A percentile compares a stretch with the other conserved stretches of the same genome.
These are phyloP conservation scores for Excalfactoria chinensis DNA, from an alignment of 2,113 vertebrate genomes.

Conservation along the genomic window DNA sequence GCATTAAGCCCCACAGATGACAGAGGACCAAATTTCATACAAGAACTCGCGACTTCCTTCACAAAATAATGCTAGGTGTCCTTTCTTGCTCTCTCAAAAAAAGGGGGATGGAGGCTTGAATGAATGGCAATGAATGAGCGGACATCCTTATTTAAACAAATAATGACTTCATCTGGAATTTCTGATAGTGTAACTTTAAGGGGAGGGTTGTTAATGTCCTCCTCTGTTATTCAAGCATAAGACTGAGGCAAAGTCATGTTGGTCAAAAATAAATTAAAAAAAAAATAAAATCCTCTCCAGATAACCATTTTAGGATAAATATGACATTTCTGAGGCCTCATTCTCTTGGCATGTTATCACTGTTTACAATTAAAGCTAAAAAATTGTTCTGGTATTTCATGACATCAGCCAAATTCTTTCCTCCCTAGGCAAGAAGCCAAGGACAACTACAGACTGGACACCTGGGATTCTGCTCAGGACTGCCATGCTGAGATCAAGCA, in stretches of 20 bases:
- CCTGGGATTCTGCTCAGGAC: conserved; percentile 67
- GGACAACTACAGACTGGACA: conserved; percentile 74
- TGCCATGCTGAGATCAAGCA: conserved; percentile 17
- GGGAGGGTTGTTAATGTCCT: conserved; percentile 18
- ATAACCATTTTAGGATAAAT: conserved; percentile 82
- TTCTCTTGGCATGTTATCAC: conserved; percentile 78
- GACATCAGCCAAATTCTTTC: conserved; percentile 86
- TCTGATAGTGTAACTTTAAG: not conserved
- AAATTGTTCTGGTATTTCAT: conserved; percentile 84
- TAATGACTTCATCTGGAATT: not conserved
- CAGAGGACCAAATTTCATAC: not conserved
- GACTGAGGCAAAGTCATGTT: conserved; percentile 7
- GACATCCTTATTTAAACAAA: not conserved
- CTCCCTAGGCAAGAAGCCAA: conserved; percentile 78
- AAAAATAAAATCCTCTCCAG: conserved; percentile 18
- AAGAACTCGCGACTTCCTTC: not conserved
- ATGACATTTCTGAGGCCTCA: conserved; percentile 73
- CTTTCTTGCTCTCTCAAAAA: not conserved
- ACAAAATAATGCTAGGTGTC: not conserved
- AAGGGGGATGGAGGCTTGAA: not conserved
- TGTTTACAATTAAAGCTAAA: conserved; percentile 83
- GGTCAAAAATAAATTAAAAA: not conserved
- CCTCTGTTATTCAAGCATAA: conserved; percentile 29
- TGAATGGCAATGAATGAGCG: not conserved
- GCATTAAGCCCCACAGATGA: not conserved